Percentiles rank a stretch among this genome's conserved stretches.
Conservation (phyloP, 2,113 vertebrate species). For the Lanius collurio region DNA sequence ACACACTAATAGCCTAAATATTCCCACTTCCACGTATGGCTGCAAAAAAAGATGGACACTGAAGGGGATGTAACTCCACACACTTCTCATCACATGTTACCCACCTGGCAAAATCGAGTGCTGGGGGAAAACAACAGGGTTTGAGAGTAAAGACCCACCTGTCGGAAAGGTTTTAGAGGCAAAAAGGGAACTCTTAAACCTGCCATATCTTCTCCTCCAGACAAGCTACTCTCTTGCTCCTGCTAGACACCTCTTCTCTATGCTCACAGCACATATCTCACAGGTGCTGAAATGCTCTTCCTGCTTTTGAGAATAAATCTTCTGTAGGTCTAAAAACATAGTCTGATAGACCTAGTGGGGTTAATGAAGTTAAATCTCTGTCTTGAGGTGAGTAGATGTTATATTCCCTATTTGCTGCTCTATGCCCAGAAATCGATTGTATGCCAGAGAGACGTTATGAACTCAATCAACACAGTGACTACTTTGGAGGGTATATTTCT, state of each 20-base stretch:
- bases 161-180: not conserved
- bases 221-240: not conserved
- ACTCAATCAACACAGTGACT: too few species aligned
- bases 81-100: not conserved
- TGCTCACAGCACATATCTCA: not conserved
- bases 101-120: not conserved
- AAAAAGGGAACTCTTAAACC: not conserved
- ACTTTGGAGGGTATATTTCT: too few species aligned
- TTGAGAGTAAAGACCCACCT: not conserved
- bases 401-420: too few species aligned
- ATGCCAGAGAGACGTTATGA: too few species aligned
- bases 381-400: too few species aligned
- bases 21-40: accelerated
- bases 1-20: not conserved
- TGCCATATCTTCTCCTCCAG: not conserved
- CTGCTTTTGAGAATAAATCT: not conserved
- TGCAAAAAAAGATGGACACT: not conserved
- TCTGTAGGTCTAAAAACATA: not conserved
- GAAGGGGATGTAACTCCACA: not conserved
- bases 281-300: not conserved
- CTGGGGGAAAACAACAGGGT: not conserved
- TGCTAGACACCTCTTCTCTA: not conserved
- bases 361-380: not conserved
- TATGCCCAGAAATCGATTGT: too few species aligned
- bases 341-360: not conserved